phyloP scores from a whole-genome alignment of 1,140 invertebrate genomes.

The Caenorhabditis brenneri region DNA sequence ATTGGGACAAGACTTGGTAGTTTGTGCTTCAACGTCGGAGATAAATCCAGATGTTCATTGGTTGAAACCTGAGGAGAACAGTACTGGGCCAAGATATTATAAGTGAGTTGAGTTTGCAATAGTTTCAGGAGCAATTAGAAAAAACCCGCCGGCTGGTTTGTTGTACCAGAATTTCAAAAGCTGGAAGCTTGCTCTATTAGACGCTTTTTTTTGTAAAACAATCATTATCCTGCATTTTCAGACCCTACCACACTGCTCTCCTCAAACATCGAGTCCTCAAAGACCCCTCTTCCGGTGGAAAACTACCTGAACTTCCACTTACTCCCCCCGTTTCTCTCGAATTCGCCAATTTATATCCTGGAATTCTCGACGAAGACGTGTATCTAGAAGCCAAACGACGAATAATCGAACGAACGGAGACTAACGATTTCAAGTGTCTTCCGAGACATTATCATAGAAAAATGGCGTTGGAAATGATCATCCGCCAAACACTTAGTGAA shows the following conservation, averaged over 20 bases:
- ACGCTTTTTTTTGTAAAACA: no score
- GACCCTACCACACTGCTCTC: neutral
- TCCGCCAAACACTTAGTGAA: neutral
- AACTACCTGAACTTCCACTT: neutral
- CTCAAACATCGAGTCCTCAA: neutral
- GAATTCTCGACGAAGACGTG: neutral
- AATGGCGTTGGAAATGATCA: constrained; percentile 40
- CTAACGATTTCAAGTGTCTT: neutral
- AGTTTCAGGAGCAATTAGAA: neutral
- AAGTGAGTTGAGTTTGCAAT: neutral
- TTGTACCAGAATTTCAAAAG: neutral
- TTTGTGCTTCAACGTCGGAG: neutral
- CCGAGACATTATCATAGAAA: constrained; percentile 25
- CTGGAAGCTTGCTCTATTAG: no score
- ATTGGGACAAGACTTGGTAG: neutral
- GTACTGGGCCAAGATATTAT: constrained; percentile 24
- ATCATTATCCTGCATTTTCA: no score
- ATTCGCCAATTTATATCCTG: neutral
- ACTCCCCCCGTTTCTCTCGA: neutral
- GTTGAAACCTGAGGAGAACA: constrained; percentile 26
- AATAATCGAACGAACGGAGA: neutral
- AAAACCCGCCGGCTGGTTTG: no score
- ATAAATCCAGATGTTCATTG: constrained; percentile 46
- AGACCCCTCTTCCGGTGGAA: neutral
- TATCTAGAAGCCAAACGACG: neutral